Conservation (phyloP, 1,140 invertebrate species). For the Acromyrmex echinatior region DNA sequence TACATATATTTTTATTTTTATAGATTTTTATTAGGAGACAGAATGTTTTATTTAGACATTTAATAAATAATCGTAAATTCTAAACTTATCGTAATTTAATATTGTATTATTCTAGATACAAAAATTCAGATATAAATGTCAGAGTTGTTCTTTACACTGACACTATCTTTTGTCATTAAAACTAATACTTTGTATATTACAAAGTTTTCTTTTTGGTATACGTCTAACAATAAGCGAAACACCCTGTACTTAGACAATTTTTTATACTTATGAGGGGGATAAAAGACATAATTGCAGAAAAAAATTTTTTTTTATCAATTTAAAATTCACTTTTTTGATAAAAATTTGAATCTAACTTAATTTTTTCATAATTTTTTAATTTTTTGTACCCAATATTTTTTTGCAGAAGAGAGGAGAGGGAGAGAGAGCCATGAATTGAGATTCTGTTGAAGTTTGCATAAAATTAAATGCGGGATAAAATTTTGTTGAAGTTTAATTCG, state of each 20-base stretch:
- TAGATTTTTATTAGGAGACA: background rate
- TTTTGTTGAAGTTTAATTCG: constrained; percentile 35
- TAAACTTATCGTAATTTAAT: no score
- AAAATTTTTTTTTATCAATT: background rate
- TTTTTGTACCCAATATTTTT: constrained; percentile 5
- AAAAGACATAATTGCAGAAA: background rate
- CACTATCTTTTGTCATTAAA: no score
- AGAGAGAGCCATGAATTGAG: background rate
- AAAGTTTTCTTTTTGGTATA: no score
- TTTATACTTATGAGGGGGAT: background rate
- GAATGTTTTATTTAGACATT: no score
- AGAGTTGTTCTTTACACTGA: no score
- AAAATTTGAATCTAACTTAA: constrained; percentile 4
- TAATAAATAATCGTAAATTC: no score
- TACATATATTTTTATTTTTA: background rate
- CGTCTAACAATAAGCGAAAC: no score
- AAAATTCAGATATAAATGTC: no score
- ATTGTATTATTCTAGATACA: no score
- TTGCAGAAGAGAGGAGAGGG: background rate
- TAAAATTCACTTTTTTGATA: background rate
- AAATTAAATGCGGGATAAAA: constrained; percentile 42
- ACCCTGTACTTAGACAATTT: background rate
- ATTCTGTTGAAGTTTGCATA: constrained; percentile 18
- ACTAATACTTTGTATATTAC: no score
- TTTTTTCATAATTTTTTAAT: background rate